Evolutionary conservation across 2,797 vertebrate species (phyloP), one percentile per base, ranked within the genome.

Genomic region (Semotilus atromaculatus): DNA sequence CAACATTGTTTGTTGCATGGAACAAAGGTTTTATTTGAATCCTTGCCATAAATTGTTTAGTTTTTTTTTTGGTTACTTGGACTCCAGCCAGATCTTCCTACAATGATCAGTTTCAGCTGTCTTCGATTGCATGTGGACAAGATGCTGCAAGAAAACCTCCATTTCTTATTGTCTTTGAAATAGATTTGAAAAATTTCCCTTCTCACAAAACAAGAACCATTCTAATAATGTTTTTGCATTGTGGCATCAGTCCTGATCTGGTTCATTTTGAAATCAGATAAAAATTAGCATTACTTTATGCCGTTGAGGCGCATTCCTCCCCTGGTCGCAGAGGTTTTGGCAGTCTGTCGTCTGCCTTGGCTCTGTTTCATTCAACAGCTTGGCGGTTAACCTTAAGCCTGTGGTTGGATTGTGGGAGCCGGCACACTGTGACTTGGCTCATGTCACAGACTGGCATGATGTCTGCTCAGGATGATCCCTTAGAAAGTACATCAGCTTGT

Each of bases 341-440:
- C 79, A 62, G 58, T 40, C 31, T 36, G 55, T 51, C 34, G 18
- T 55, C 40, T 23, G 14, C 66, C 82, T 84, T 62, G 48, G 80
- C 79, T 81, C 31, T 53, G 48, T 71, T 34, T 86, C 70, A 78
- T 78, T 74, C 62, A 76, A 76, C 68, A 81, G 85, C 83, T 76
- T 67, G 82, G 76, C 80, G 83, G 88, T 87, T 89, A 91, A 89
- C 84, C 40, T 76, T 40, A 68, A 90, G 38, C 85, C 80, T 86
- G 73, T 87, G 87, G 85, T 86, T 29, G 76, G 80, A 81, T 85
- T 86, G 82, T 36, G 86, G n/a, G 70, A 72, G 75, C 86, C 5
- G 19, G 78, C 85, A 74, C 82, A 53, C 82, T 83, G 43, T 78
- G 82, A 79, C 60, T 90, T 90, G 85, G 88, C 85, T 38, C 36